Evolutionary conservation across 2,888 invertebrate species (phyloP).

Genomic region (Cheiracanthium punctorium): DNA sequence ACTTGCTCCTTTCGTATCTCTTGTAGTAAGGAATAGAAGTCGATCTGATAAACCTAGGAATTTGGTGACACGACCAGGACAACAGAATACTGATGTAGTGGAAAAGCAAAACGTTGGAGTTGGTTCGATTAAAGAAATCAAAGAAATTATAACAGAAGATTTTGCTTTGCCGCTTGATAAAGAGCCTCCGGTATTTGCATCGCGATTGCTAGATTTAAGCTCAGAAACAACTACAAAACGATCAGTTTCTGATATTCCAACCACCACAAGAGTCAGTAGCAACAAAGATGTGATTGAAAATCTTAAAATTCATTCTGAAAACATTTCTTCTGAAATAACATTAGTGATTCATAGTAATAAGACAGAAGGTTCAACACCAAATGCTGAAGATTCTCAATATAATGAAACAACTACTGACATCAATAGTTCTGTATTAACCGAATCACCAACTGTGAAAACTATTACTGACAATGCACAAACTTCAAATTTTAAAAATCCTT

Average conservation of each 20-base stretch:
- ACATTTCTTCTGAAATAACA: background rate
- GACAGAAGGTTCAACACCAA: no score
- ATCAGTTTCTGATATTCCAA: background rate
- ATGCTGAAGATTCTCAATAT: no score
- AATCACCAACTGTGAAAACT: no score
- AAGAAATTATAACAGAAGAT: background rate
- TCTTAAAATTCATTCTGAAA: background rate
- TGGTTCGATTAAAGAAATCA: background rate
- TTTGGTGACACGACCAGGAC: background rate
- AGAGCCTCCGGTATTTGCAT: background rate
- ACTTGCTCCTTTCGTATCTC: slow-evolving; percentile 53
- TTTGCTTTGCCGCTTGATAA: background rate
- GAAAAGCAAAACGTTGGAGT: background rate
- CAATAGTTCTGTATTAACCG: background rate
- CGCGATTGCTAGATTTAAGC: background rate
- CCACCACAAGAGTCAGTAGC: background rate
- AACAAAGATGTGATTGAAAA: background rate
- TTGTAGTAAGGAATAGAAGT: slow-evolving; percentile 37
- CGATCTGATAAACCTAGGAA: background rate
- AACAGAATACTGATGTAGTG: background rate
- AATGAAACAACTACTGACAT: no score
- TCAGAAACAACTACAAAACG: background rate
- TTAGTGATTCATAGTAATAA: no score
- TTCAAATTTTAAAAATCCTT: no score
- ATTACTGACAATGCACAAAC: no score